Percentiles rank a stretch among this genome's conserved stretches.
Conservation (phyloP, 1,140 invertebrate species). For the Pararge aegeria region DNA sequence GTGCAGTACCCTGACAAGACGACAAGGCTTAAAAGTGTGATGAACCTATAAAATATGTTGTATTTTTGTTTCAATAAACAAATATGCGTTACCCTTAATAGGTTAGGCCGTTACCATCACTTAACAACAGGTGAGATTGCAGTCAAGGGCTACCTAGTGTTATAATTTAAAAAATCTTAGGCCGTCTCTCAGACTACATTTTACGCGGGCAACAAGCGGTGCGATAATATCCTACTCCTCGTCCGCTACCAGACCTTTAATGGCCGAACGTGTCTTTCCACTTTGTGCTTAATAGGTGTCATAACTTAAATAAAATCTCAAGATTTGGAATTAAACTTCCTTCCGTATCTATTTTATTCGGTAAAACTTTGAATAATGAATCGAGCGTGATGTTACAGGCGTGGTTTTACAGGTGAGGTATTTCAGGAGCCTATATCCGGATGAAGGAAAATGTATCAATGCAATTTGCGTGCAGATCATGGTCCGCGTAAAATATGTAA, state of each 20-base stretch:
- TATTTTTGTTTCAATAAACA: no score
- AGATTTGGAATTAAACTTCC: slow-evolving; percentile 53
- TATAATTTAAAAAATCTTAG: background rate
- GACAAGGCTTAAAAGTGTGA: no score
- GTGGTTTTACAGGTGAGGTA: background rate
- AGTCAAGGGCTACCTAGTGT: no score
- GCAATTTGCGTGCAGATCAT: no score
- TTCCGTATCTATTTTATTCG: slow-evolving; percentile 13
- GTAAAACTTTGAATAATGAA: slow-evolving; percentile 3
- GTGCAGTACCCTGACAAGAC: no score
- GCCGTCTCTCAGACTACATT: slow-evolving; percentile 35
- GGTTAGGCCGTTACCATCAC: no score
- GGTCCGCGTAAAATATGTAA: no score
- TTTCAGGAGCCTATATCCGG: background rate
- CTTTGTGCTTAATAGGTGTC: slow-evolving; percentile 73
- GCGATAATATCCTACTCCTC: slow-evolving; percentile 77
- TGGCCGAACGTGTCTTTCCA: slow-evolving; percentile 74
- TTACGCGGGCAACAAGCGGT: slow-evolving; percentile 80
- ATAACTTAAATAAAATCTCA: slow-evolving; percentile 72
- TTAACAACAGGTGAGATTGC: no score
- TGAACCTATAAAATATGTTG: no score
- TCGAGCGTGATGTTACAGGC: background rate
- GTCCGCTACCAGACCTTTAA: slow-evolving; percentile 58
- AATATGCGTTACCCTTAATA: no score
- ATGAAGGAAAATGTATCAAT: no score